These are phyloP conservation scores for Silurus asotus DNA, from an alignment of 2,113 vertebrate species.

Conservation along the genomic window DNA sequence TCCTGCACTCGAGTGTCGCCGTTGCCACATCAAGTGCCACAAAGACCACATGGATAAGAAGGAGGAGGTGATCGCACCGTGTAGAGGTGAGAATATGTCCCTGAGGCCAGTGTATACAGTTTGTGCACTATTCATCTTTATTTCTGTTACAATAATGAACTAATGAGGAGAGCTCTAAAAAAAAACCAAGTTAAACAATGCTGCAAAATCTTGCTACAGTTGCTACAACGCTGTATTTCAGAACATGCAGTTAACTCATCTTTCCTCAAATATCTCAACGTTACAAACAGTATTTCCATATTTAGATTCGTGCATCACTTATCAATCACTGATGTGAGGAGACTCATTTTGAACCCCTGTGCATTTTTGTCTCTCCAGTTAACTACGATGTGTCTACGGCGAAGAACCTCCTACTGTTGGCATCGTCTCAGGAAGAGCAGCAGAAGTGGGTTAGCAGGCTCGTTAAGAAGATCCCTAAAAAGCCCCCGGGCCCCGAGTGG, in stretches of 20 bases:
- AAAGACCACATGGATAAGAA: constrained; percentile 99
- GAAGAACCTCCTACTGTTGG: constrained; percentile 94
- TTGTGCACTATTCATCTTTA: background rate
- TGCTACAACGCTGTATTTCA: too few relatives aligned
- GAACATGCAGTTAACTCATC: background rate
- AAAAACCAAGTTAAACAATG: too few relatives aligned
- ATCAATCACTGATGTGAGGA: background rate
- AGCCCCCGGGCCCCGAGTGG: constrained; percentile 87
- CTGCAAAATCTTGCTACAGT: too few relatives aligned
- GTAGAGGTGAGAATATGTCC: constrained; percentile 79
- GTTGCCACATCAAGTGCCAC: constrained; percentile 99
- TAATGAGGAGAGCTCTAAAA: too few relatives aligned
- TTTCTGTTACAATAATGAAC: background rate
- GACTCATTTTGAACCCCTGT: background rate
- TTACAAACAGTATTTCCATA: background rate
- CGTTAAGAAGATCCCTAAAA: constrained; percentile 98
- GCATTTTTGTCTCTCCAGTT: constrained; percentile 68
- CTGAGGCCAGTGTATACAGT: background rate
- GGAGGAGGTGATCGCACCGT: constrained; percentile 94
- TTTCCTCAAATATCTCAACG: background rate
- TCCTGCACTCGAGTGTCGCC: constrained; percentile 94
- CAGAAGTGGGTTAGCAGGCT: constrained; percentile 97
- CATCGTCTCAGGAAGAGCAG: constrained; percentile 92
- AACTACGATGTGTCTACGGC: constrained; percentile 96
- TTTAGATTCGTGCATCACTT: background rate